A percentile compares a stretch with the other conserved stretches of the same genome.
Conservation (phyloP, 2,888 invertebrate genomes). For the Graphium colonna region DNA sequence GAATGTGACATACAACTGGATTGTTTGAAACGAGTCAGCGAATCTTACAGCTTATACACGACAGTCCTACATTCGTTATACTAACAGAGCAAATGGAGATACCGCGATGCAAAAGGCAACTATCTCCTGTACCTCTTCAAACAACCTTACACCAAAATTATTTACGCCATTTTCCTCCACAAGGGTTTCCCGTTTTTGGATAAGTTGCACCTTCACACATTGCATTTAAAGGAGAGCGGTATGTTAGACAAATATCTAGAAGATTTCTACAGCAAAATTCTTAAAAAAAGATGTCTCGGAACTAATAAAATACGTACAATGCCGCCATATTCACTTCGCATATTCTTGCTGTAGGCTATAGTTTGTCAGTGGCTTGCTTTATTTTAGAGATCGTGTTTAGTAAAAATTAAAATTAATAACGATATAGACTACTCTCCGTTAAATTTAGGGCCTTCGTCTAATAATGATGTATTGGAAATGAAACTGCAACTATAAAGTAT, state of each 20-base stretch:
- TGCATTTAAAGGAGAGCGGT: slow-evolving; percentile 48
- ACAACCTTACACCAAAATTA: slow-evolving; percentile 39
- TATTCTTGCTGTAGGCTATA: slow-evolving; percentile 36
- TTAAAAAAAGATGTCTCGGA: slow-evolving; percentile 6
- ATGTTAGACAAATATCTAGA: slow-evolving; percentile 31
- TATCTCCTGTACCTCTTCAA: slow-evolving; percentile 32
- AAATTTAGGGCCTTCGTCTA: no score
- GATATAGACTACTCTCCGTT: no score
- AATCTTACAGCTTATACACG: slow-evolving; percentile 28
- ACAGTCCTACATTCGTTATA: slow-evolving; percentile 14
- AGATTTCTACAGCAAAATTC: slow-evolving; percentile 13
- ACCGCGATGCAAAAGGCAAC: slow-evolving; percentile 13
- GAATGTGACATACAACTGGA: slow-evolving; percentile 19
- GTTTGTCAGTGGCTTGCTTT: slow-evolving; percentile 34
- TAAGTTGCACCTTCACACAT: slow-evolving; percentile 32
- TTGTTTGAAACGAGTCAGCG: slow-evolving; percentile 30
- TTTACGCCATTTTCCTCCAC: slow-evolving; percentile 48
- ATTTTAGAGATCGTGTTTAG: slow-evolving; percentile 26
- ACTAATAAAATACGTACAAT: slow-evolving; percentile 16
- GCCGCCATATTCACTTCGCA: slow-evolving; percentile 42
- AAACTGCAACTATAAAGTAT: no score
- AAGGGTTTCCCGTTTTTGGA: slow-evolving; percentile 52
- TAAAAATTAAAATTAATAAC: no score
- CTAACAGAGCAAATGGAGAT: slow-evolving; percentile 10
- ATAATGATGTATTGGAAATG: no score